phyloP scores from a whole-genome alignment of 2,888 invertebrate species.

The Agriopis aurantiaria region DNA sequence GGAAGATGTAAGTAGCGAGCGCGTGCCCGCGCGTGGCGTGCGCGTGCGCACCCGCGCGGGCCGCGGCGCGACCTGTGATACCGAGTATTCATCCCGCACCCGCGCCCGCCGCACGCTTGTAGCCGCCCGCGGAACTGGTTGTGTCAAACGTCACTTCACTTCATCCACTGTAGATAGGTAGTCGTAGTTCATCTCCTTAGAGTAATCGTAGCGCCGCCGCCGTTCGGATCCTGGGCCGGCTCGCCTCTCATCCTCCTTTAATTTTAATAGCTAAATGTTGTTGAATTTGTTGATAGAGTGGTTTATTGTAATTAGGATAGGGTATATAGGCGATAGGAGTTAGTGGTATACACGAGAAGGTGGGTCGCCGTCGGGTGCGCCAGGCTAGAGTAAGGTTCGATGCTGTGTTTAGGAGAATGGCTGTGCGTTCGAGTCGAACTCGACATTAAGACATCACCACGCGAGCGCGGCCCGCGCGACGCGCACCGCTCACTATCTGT shows the following conservation, averaged over 20 bases:
- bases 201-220: conserved; percentile 24
- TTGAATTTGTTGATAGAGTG: conserved; percentile 85
- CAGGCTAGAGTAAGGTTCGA: conserved; percentile 71
- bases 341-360: conserved; percentile 74
- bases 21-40: conserved; percentile 12
- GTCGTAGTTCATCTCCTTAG: conserved; percentile 32
- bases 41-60: not conserved
- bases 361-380: conserved; percentile 74
- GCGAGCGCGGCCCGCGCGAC: conserved; percentile 58
- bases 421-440: conserved; percentile 81
- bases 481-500: conserved; percentile 69
- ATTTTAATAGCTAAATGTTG: conserved; percentile 86
- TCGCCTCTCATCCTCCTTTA: conserved; percentile 70
- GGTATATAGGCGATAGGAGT: conserved; percentile 60
- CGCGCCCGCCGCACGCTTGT: conserved; percentile 14
- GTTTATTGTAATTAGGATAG: conserved; percentile 74
- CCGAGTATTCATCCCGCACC: conserved; percentile 18
- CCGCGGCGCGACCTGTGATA: conserved; percentile 33
- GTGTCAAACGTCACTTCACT: conserved; percentile 27
- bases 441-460: conserved; percentile 72
- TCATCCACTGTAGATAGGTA: conserved; percentile 36
- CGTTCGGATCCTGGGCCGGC: conserved; percentile 38
- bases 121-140: conserved; percentile 19
- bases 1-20: conserved; percentile 73
- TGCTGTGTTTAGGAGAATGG: conserved; percentile 79